Evolutionary conservation across 2,888 invertebrate genomes (phyloP), one percentile per base, ranked within the genome.

Genomic region (Eupithecia vulgata): DNA sequence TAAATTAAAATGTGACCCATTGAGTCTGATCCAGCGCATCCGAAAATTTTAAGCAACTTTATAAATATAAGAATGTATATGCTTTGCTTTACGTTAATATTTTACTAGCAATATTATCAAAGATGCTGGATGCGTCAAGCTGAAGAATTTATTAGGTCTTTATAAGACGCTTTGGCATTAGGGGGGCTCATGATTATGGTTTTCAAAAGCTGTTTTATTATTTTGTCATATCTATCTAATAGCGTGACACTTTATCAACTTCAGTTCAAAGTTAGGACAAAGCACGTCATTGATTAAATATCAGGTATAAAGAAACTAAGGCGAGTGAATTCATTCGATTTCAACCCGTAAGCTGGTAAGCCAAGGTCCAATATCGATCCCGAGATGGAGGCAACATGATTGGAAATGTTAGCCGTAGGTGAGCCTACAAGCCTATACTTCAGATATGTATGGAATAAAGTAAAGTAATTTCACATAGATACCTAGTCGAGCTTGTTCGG

Each of bases 321-420:
- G 30, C 57, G 62, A 17, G 21, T 67, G 21, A 52, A 57, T 40
- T 59, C 66, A 65, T 66, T 59, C 48, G 57, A 75, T 68, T 75
- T 61, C 37, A 48, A 65, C 67, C 76, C 72, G 64, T 80, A 79
- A 59, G 12, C 48, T 35, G 34, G 8, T 4, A 17, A 12, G 57
- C 57, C 42, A 79, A 72, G 73, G 78, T 74, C 68, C 68, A 75
- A 73, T 71, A 67, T 76, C 57, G 40, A 45, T 21, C 37, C 37
- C 64, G 10, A 73, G 73, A 70, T 45, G 45, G 74, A 69, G 70
- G 73, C 57, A 71, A 72, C 74, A 75, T 82, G 82, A 85, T 83
- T 82, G 81, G 74, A 83, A 81, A 81, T 73, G 72, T 79, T 80
- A 79, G 64, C 74, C 70, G 77, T 77, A 73, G 75, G 71, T 74